Percentiles rank a stretch among this genome's conserved stretches.
Evolutionary conservation across 2,888 invertebrate genomes (phyloP).

Genomic region (Drosophila cracens): DNA sequence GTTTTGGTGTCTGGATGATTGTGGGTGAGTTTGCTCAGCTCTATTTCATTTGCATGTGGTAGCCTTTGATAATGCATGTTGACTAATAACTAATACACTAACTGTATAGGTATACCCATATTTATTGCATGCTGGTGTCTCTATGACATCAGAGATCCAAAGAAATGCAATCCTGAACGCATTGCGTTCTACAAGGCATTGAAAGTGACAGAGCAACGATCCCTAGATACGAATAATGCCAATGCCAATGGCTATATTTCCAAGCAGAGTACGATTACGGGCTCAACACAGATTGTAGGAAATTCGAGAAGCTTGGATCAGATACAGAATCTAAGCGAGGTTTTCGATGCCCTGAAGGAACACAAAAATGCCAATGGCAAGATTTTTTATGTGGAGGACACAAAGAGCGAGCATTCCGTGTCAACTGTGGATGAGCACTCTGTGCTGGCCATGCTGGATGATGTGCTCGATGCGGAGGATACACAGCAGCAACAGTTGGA

Average conservation of each 20-base stretch:
- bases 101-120: constrained; percentile 80
- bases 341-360: constrained; percentile 75
- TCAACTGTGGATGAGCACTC: constrained; percentile 76
- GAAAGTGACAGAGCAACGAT: constrained; percentile 19
- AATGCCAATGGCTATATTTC: constrained; percentile 34
- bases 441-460: constrained; percentile 82
- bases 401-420: constrained; percentile 58
- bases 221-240: neutral
- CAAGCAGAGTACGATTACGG: constrained; percentile 48
- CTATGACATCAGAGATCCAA: constrained; percentile 72
- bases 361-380: constrained; percentile 81
- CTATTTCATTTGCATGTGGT: constrained; percentile 41
- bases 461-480: constrained; percentile 81
- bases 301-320: constrained; percentile 76
- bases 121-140: constrained; percentile 82
- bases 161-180: constrained; percentile 71
- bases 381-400: constrained; percentile 79
- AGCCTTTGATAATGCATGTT: constrained; percentile 65
- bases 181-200: constrained; percentile 64
- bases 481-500: constrained; percentile 44
- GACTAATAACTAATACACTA: constrained; percentile 32
- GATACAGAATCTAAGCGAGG: constrained; percentile 78
- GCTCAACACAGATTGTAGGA: constrained; percentile 50
- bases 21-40: constrained; percentile 87
- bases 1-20: constrained; percentile 92